These are phyloP conservation scores for Hypomecis atomaria DNA, from an alignment of 2,888 invertebrate genomes.

Conservation along the genomic window DNA sequence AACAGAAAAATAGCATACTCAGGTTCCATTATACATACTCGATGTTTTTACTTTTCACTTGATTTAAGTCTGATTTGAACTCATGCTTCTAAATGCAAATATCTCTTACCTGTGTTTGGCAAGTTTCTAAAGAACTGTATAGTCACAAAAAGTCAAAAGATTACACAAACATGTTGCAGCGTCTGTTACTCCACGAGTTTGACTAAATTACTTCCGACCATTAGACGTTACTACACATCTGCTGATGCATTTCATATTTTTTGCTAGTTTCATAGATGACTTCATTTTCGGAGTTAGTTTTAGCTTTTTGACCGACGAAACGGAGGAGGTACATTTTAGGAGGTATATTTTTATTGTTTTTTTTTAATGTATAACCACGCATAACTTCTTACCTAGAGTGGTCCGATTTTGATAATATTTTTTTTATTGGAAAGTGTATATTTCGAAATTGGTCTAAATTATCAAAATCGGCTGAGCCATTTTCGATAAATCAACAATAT, in stretches of 20 bases:
- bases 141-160: constrained; percentile 25
- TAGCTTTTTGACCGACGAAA: no score
- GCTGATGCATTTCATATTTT: constrained; percentile 15
- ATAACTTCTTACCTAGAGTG: no score
- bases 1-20: neutral
- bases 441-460: no score
- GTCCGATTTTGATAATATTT: no score
- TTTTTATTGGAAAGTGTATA: no score
- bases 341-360: no score
- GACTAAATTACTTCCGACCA: constrained; percentile 31
- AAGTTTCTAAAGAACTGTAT: constrained; percentile 13
- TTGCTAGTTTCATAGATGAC: constrained; percentile 2
- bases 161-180: constrained; percentile 29
- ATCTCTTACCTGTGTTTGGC: constrained; percentile 3
- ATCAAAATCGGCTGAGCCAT: no score
- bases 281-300: no score
- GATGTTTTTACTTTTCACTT: constrained; percentile 3
- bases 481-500: no score
- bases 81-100: neutral
- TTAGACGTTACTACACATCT: constrained; percentile 25
- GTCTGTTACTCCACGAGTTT: constrained; percentile 21
- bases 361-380: no score
- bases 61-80: neutral
- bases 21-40: constrained; percentile 2
- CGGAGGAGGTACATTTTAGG: no score